Conservation (phyloP, 2,888 invertebrate species). For the Ophion obscuratus region DNA sequence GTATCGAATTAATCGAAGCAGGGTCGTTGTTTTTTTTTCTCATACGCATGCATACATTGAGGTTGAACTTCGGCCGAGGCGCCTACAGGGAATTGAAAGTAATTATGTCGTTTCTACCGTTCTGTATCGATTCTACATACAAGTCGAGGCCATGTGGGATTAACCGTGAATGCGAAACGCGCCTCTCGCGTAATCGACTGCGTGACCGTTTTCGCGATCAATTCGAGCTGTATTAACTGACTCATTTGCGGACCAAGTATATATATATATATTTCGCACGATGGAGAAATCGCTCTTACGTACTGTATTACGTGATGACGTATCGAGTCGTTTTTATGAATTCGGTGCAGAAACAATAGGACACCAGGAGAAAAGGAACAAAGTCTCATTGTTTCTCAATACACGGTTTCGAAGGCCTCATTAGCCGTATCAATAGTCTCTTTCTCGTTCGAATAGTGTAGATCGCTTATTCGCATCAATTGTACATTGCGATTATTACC, state of each 20-base stretch:
- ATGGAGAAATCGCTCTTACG: background rate
- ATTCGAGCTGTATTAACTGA: conserved; percentile 29
- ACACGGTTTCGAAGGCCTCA: background rate
- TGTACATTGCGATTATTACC: too few relatives aligned
- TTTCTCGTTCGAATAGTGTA: too few relatives aligned
- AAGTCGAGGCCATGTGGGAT: conserved; percentile 43
- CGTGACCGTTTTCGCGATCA: conserved; percentile 37
- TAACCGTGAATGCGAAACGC: conserved; percentile 57
- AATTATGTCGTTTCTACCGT: conserved; percentile 71
- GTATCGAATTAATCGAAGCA: conserved; percentile 76
- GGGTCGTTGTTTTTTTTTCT: conserved; percentile 55
- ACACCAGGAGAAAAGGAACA: background rate
- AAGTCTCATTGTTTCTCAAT: background rate
- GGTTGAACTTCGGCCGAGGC: conserved; percentile 73
- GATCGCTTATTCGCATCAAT: too few relatives aligned
- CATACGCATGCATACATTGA: conserved; percentile 18
- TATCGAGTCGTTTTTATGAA: background rate
- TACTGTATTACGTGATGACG: background rate
- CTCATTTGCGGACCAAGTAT: conserved; percentile 2
- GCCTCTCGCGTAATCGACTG: conserved; percentile 55
- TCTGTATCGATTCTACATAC: conserved; percentile 37
- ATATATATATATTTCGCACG: conserved; percentile 7
- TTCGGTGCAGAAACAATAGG: background rate
- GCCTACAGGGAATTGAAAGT: conserved; percentile 73
- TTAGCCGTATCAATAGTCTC: too few relatives aligned